Conservation (phyloP, 2,888 invertebrate genomes). For the Brenthis daphne region DNA sequence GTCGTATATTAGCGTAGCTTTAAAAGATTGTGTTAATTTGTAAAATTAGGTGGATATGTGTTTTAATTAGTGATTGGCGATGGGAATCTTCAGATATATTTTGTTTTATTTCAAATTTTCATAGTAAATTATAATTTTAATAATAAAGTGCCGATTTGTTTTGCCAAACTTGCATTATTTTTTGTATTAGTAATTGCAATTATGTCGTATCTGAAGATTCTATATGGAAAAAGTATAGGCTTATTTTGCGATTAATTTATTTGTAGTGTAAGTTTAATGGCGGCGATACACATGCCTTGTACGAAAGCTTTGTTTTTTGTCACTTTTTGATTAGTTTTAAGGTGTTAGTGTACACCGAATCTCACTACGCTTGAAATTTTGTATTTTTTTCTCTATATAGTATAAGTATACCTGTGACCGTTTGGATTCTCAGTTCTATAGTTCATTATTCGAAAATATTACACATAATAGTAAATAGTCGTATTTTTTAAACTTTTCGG, state of each 20-base stretch:
- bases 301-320: constrained; percentile 36
- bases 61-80: neutral
- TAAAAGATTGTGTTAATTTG: constrained; percentile 16
- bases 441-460: neutral
- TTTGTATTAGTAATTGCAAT: neutral
- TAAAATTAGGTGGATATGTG: constrained; percentile 6
- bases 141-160: neutral
- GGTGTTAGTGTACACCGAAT: constrained; percentile 23
- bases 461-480: neutral
- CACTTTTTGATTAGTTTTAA: constrained; percentile 34
- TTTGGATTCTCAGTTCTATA: constrained; percentile 22
- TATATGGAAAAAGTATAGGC: constrained; percentile 3
- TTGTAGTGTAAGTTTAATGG: constrained; percentile 18
- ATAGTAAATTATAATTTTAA: neutral
- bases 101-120: neutral
- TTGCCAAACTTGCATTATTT: neutral
- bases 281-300: constrained; percentile 24
- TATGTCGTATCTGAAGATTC: constrained; percentile 8
- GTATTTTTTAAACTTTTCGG: too few species aligned
- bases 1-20: constrained; percentile 25
- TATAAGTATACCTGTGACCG: constrained; percentile 23
- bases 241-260: constrained; percentile 26
- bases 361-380: constrained; percentile 29
- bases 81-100: constrained; percentile 8
- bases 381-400: constrained; percentile 17